phyloP scores from a whole-genome alignment of 1,140 invertebrate genomes.

The Papilio glaucus region DNA sequence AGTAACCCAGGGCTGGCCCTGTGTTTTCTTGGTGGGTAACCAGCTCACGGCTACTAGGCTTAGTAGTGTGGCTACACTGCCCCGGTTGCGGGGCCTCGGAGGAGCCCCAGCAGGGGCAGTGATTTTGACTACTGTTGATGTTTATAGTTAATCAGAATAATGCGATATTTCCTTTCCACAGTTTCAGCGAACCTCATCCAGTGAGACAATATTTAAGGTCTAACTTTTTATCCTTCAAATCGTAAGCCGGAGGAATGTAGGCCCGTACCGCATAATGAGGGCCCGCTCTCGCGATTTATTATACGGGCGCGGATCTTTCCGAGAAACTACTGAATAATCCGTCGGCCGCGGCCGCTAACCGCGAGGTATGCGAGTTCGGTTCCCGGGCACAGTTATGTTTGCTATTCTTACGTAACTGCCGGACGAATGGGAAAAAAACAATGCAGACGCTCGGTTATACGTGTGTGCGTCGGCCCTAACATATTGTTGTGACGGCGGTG shows the following conservation, averaged over 20 bases:
- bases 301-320: constrained; percentile 58
- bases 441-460: neutral
- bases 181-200: constrained; percentile 27
- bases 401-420: constrained; percentile 73
- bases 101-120: no score
- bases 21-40: no score
- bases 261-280: constrained; percentile 71
- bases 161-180: constrained; percentile 38
- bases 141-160: neutral
- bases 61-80: no score
- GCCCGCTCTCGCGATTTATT: constrained; percentile 63
- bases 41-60: no score
- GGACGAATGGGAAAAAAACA: constrained; percentile 42
- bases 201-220: constrained; percentile 68
- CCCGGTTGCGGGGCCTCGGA: no score
- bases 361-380: constrained; percentile 67
- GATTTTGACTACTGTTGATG: no score
- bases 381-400: constrained; percentile 75
- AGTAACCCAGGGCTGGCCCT: no score
- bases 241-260: constrained; percentile 72
- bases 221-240: constrained; percentile 71
- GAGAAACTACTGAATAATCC: constrained; percentile 73
- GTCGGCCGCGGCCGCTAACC: constrained; percentile 49
- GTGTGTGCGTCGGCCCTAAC: neutral
- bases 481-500: neutral